Conservation (phyloP, 2,113 vertebrate species). For the Dipodomys spectabilis region DNA sequence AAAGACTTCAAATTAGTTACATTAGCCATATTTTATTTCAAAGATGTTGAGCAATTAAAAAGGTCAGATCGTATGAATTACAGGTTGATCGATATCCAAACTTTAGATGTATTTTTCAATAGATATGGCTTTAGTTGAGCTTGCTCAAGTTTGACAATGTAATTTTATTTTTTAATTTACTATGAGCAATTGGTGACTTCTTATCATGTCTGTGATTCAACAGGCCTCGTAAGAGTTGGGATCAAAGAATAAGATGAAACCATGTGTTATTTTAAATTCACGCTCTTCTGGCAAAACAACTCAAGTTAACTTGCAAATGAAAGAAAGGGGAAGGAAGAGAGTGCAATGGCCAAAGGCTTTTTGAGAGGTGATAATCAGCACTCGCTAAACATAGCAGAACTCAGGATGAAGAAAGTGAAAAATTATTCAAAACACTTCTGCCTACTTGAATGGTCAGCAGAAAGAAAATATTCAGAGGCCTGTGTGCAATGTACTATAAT, state of each 20-base stretch:
- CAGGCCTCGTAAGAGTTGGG: not conserved
- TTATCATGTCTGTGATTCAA: not conserved
- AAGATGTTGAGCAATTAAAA: rapidly evolving
- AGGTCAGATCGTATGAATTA: not conserved
- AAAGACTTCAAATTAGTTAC: not conserved
- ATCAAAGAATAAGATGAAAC: conserved; percentile 28
- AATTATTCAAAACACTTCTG: conserved; percentile 51
- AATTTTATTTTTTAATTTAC: not conserved
- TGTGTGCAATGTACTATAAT: not conserved
- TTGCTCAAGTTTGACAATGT: not conserved
- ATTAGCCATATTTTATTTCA: not conserved
- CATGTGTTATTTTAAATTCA: conserved; percentile 6
- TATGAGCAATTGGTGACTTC: not conserved
- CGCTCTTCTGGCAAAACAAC: conserved; percentile 29
- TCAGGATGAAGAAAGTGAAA: conserved; percentile 44
- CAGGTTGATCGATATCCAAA: not conserved
- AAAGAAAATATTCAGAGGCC: conserved; percentile 51
- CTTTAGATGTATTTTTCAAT: not conserved
- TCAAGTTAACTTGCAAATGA: conserved; percentile 39
- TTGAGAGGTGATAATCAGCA: conserved; percentile 54
- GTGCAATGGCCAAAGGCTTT: not conserved
- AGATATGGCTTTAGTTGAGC: not conserved
- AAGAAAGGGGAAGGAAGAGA: conserved; percentile 29
- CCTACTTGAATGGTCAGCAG: conserved; percentile 1
- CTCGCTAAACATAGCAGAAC: conserved; percentile 31